Evolutionary conservation across 2,113 vertebrate species (phyloP).

Genomic region (Cynopterus brachyotis): DNA sequence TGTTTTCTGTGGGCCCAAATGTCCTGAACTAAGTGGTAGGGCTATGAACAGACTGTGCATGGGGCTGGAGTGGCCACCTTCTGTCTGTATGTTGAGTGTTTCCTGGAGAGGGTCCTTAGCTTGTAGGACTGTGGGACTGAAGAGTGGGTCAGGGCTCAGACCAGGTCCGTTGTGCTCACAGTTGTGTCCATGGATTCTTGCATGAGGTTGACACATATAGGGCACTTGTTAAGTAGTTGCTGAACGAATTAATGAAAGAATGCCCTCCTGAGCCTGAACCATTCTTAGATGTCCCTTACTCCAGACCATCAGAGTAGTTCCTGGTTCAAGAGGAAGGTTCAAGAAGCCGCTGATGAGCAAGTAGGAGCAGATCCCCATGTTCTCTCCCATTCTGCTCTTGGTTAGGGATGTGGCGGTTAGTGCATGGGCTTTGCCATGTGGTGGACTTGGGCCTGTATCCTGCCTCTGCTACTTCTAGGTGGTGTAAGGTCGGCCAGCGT

Average conservation of each 20-base stretch:
- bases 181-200: background rate
- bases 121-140: no score
- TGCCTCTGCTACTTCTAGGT: background rate
- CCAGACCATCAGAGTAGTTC: background rate
- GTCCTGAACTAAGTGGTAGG: background rate
- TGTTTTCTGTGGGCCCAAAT: background rate
- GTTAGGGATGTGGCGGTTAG: background rate
- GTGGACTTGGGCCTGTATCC: background rate
- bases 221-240: background rate
- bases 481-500: background rate
- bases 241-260: background rate
- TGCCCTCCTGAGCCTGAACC: background rate
- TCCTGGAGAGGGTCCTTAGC: background rate
- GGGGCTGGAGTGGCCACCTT: background rate
- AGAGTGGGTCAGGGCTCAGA: background rate
- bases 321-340: background rate
- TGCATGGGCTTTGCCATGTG: background rate
- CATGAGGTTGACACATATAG: background rate
- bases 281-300: background rate
- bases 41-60: background rate
- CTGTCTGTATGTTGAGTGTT: background rate
- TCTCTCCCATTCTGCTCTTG: background rate
- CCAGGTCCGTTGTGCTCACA: background rate
- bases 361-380: background rate
- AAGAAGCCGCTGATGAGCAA: fast-evolving